Base-by-base conservation (phyloP, 1,140 invertebrate species). In the Drosophila ogumai region DNA sequence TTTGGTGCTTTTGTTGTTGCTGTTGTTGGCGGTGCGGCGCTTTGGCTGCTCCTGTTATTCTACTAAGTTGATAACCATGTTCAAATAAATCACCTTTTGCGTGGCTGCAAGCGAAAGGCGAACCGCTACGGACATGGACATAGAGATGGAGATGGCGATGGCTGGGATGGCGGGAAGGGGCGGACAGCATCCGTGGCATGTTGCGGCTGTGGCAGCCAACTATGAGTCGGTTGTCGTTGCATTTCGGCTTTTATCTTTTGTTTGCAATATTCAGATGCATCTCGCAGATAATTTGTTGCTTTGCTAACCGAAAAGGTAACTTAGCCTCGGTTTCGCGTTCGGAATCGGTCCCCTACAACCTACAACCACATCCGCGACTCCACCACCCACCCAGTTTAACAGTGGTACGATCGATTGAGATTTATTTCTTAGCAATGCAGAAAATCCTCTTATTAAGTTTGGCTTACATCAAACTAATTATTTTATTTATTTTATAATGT, bases 1-100 rank as follows among this genome's bases (percentile, higher is more conserved):
- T 32, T 58, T 67, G 38, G 56, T 40, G 61, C 34, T 77, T 55
- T 25, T 57, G 60, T 54, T 71, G 74, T n/a, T 44, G 17, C 19
- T 55, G 49, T 55, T 79, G 65, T 36, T 68, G 65, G 80, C 76
- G 44, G 81, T 81, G 85, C 84, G 85, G 74, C 78, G 81, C 76
- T 86, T 91, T 81, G 74, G 47, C 82, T 91, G 88, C 84, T 90
- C 86, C 79, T 86, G 90, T 90, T 91, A 86, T 84, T 91, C 85
- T 87, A 87, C 90, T 91, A 91, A 91, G 90, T 91, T 91, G 90
- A 91, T 91, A 91, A 91, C 90, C 90, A 91, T 91, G 90, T 91
- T 91, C 91, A 91, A 91, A 91, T 91, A 91, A 91, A 91, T 91
- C 90, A 91, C 90, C 91, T 91, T 91, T 91, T 91, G 82, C 82